A percentile compares a stretch with the other conserved stretches of the same genome.
These are phyloP conservation scores for Bursaphelenchus okinawaensis DNA, from an alignment of 2,888 invertebrate genomes.

Conservation along the genomic window DNA sequence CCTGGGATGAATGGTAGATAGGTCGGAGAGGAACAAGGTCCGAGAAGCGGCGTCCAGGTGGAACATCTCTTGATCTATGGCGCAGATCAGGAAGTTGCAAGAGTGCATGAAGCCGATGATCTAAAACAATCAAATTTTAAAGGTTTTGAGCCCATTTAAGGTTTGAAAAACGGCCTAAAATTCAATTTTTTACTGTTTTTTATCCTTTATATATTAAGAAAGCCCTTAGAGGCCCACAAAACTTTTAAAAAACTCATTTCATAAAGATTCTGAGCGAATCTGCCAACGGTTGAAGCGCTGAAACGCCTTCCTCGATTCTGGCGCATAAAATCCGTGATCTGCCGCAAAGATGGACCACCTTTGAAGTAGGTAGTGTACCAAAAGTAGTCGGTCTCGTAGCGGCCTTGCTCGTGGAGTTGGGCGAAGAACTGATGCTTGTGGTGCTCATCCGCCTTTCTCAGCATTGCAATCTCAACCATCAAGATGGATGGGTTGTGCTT, in stretches of 20 bases:
- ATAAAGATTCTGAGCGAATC: constrained; percentile 37
- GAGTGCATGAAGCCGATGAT: constrained; percentile 15
- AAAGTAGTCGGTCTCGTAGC: constrained; percentile 25
- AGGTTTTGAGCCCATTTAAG: neutral
- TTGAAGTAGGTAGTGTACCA: constrained; percentile 39
- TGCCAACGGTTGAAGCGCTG: constrained; percentile 24
- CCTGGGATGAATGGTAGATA: constrained; percentile 28
- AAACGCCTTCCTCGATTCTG: constrained; percentile 29
- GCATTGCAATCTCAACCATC: constrained; percentile 33
- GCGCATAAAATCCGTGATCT: constrained; percentile 32
- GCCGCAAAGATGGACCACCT: constrained; percentile 36
- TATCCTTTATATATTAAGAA: neutral
- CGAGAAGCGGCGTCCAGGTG: constrained; percentile 39
- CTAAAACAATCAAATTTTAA: constrained; percentile 9
- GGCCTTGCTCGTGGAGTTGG: constrained; percentile 16
- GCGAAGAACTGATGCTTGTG: constrained; percentile 9
- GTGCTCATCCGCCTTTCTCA: constrained; percentile 31
- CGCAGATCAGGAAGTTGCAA: constrained; percentile 23
- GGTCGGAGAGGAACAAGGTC: constrained; percentile 45
- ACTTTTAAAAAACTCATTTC: constrained; percentile 16
- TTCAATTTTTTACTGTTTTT: neutral
- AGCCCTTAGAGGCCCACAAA: neutral
- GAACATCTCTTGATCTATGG: constrained; percentile 34
- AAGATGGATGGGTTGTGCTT: constrained; percentile 16
- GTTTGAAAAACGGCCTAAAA: neutral